Evolutionary conservation across 2,797 vertebrate species (phyloP).

Genomic region (Takifugu rubripes): DNA sequence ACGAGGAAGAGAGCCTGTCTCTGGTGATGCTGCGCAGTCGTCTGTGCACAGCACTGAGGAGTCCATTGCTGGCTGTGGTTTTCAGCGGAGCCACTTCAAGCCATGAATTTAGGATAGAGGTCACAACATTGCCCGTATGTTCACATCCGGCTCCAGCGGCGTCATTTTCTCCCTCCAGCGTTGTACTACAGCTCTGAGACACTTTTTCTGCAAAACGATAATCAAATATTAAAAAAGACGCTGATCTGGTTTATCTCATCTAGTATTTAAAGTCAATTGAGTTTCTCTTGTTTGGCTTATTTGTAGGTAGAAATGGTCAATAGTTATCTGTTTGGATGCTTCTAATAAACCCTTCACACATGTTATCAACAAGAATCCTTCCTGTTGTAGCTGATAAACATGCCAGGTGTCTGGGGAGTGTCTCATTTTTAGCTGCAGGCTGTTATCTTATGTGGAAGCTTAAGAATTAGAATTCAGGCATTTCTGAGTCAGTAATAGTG

Average conservation of each 20-base stretch:
- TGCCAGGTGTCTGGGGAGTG: not conserved
- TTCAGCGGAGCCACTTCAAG: slow-evolving; percentile 17
- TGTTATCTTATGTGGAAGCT: not conserved
- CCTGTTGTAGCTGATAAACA: slow-evolving; percentile 27
- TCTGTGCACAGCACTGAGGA: slow-evolving; percentile 14
- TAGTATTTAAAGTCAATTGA: not conserved
- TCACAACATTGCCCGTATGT: slow-evolving; percentile 5
- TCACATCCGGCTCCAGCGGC: slow-evolving; percentile 7
- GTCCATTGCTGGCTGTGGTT: slow-evolving; percentile 41
- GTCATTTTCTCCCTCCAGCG: slow-evolving; percentile 34
- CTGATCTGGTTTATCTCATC: not conserved
- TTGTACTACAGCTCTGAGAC: slow-evolving; percentile 5
- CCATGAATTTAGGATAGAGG: slow-evolving; percentile 9
- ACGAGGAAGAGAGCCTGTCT: slow-evolving; percentile 7
- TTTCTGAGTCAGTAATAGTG: no score
- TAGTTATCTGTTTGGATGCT: slow-evolving; percentile 40
- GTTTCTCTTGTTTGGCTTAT: no score
- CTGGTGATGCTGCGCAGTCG: slow-evolving; percentile 13
- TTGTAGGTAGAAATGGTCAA: no score
- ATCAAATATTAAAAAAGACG: not conserved
- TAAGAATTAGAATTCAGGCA: no score
- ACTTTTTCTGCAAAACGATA: slow-evolving; percentile 40
- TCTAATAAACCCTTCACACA: slow-evolving; percentile 36
- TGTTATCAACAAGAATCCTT: slow-evolving; percentile 38
- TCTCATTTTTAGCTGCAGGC: not conserved